phyloP scores from a whole-genome alignment of 2,113 vertebrate genomes.

The Bufo bufo region DNA sequence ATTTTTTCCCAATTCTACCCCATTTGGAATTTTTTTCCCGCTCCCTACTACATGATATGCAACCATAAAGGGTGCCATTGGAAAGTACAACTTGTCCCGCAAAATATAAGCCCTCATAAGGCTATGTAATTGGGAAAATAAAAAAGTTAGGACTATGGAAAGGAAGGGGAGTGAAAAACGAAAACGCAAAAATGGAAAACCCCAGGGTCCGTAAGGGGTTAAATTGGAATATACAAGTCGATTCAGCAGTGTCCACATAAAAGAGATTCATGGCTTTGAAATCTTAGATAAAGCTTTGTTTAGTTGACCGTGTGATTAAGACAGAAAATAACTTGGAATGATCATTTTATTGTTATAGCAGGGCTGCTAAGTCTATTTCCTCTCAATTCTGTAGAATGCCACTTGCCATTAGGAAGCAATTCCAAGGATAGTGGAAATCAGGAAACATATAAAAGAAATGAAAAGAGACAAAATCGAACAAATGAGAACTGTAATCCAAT shows the following conservation, averaged over 20 bases:
- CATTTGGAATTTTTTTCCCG: too few relatives aligned
- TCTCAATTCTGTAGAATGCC: conserved; percentile 19
- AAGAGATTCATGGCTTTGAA: background rate
- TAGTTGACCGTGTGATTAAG: background rate
- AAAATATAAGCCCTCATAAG: too few relatives aligned
- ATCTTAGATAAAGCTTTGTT: background rate
- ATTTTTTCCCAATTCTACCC: too few relatives aligned
- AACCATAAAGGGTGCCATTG: too few relatives aligned
- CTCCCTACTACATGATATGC: too few relatives aligned
- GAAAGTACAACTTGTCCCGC: too few relatives aligned
- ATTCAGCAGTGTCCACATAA: background rate
- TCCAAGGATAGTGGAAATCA: background rate
- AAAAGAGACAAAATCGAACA: background rate
- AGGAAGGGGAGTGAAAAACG: too few relatives aligned
- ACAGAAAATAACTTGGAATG: background rate
- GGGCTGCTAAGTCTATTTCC: conserved; percentile 20
- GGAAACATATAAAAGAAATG: background rate
- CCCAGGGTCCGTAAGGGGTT: too few relatives aligned
- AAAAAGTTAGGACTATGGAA: too few relatives aligned
- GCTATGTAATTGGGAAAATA: too few relatives aligned
- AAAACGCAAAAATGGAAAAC: too few relatives aligned
- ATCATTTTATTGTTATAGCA: conserved; percentile 7
- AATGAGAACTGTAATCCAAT: background rate
- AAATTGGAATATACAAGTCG: background rate
- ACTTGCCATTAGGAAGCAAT: conserved; percentile 5